Conservation (phyloP, 2,113 vertebrate genomes). For the Halcyon malimbica region DNA sequence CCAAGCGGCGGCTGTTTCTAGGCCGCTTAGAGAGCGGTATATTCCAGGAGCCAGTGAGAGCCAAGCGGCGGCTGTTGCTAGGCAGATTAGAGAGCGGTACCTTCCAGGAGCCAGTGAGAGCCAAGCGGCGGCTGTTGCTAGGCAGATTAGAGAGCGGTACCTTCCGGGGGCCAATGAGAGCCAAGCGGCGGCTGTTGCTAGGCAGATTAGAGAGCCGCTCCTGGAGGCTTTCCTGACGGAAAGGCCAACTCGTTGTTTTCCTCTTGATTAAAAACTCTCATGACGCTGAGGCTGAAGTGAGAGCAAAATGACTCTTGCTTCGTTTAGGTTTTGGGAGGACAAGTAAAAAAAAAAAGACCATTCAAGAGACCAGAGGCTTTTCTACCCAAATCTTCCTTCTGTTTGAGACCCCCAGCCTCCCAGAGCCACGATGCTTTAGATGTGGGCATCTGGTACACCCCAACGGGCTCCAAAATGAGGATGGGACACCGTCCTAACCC, state of each 20-base stretch:
- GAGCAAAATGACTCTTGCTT: neutral
- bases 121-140: neutral
- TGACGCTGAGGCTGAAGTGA: neutral
- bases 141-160: neutral
- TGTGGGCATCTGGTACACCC: no score
- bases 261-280: accelerated
- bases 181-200: neutral
- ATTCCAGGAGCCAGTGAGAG: neutral
- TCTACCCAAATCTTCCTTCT: accelerated
- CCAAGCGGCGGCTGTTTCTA: neutral
- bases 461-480: neutral
- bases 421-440: accelerated
- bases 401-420: neutral
- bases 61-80: neutral
- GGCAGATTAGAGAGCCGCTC: neutral
- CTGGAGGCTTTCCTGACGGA: no score
- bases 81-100: neutral
- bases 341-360: neutral
- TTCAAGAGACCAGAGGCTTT: neutral
- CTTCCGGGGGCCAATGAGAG: neutral
- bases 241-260: no score
- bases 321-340: neutral
- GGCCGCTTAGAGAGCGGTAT: neutral
- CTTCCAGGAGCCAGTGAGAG: neutral
- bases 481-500: no score